phyloP scores from a whole-genome alignment of 2,797 vertebrate species.

The Rhinella marina region DNA sequence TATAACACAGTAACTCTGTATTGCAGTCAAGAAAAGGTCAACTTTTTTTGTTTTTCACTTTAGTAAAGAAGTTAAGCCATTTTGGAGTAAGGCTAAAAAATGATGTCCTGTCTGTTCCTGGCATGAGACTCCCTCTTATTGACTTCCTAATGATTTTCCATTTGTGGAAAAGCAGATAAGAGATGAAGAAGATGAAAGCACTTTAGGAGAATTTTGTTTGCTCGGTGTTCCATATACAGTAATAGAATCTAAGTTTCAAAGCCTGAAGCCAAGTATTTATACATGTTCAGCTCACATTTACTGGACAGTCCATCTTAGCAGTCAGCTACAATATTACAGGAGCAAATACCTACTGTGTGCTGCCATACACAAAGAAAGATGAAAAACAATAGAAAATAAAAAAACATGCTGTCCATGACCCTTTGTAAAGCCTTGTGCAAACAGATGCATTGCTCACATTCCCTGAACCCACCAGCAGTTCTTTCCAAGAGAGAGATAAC shows the following conservation, averaged over 20 bases:
- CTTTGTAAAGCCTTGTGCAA: neutral
- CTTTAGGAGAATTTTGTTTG: conserved; percentile 29
- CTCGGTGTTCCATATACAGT: conserved; percentile 23
- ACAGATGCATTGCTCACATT: neutral
- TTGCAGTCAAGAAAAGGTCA: neutral
- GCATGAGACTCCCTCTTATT: conserved; percentile 15
- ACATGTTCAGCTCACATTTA: neutral
- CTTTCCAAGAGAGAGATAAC: no score
- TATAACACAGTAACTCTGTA: neutral
- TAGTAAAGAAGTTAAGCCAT: neutral
- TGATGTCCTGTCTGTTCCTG: conserved; percentile 6
- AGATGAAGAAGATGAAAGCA: conserved; percentile 32
- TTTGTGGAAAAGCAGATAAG: conserved; percentile 31
- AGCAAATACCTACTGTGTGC: neutral
- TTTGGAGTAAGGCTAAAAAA: conserved; percentile 14
- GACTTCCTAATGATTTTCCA: conserved; percentile 40
- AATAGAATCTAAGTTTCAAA: conserved; percentile 15
- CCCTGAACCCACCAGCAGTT: no score
- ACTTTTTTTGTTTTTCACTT: neutral
- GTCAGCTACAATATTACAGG: neutral
- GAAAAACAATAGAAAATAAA: neutral
- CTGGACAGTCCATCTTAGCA: neutral
- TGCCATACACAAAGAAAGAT: neutral
- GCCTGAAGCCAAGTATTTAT: neutral
- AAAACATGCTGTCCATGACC: neutral